Percentiles rank a stretch among this genome's conserved stretches.
Conservation (phyloP, 2,888 invertebrate species). For the Netelia virgata region DNA sequence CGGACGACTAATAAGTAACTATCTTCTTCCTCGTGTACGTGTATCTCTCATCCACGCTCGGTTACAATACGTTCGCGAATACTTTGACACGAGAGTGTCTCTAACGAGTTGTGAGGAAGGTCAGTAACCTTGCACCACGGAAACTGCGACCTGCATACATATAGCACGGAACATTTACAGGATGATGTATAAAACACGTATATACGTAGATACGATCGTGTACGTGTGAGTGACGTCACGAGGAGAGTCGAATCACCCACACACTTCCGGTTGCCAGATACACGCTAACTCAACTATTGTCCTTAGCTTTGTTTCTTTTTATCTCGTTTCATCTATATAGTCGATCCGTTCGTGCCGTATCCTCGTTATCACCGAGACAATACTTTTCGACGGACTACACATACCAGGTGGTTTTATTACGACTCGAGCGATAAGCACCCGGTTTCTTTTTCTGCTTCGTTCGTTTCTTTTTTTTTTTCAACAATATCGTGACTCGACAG, state of each 20-base stretch:
- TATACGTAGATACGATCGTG: slow-evolving; percentile 21
- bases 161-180: neutral
- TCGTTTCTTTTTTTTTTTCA: too few species aligned
- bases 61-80: slow-evolving; percentile 39
- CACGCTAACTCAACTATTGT: slow-evolving; percentile 58
- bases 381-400: slow-evolving; percentile 39
- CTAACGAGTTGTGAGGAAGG: slow-evolving; percentile 65
- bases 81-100: slow-evolving; percentile 13
- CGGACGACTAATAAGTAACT: slow-evolving; percentile 54
- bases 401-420: neutral
- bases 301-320: slow-evolving; percentile 31
- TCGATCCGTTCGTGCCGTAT: slow-evolving; percentile 20
- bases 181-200: slow-evolving; percentile 13
- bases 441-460: too few species aligned
- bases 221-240: slow-evolving; percentile 66
- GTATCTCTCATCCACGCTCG: neutral
- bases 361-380: slow-evolving; percentile 57
- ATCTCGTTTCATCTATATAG: neutral
- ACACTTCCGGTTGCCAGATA: slow-evolving; percentile 72
- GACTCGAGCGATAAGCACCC: neutral
- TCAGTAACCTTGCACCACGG: slow-evolving; percentile 75
- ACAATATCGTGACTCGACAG: too few species aligned
- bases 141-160: slow-evolving; percentile 62
- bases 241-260: slow-evolving; percentile 70
- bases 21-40: neutral